Base-by-base conservation (phyloP, 2,113 vertebrate genomes). In the Benitochromis conjunctus region DNA sequence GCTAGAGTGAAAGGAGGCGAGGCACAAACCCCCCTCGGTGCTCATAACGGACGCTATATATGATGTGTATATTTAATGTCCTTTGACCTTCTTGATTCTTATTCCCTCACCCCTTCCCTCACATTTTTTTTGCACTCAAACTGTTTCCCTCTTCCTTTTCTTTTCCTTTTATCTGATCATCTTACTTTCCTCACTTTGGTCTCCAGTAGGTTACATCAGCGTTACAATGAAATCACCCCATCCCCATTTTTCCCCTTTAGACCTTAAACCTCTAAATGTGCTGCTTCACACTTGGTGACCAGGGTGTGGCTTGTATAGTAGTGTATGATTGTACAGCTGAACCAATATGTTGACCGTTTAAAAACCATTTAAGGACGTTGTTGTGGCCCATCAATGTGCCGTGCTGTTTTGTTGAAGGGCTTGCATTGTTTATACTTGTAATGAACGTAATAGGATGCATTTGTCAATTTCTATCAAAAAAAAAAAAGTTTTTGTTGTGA, bases 401-500 rank as follows among this genome's bases (percentile, higher is more conserved):
- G 60, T 91, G 86, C 85, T 88, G 19, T 85, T 94, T 92, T 62
- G 87, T 87, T 88, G 81, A 84, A 89, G 78, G 56, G 58, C 66
- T 89, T 92, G 69, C 48, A 79, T 91, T 86, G 48, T 91, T 78
- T 91, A 81, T 85, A 90, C 66, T 88, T 90, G 64, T 87, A 84
- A 43, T 13, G 3, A 86, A 88, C 77, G 55, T 83, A 91, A 79
- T 92, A 62, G 90, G 74, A 90, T 93, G 82, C 71, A 84, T 94
- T 87, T 90, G 88, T 91, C 82, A 88, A 90, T 89, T 80, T 88
- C 81, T 41, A 69, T 89, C 78, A 90, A 91, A 85, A 79, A 94
- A 82, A 90, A 91, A 85, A 79, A 94, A 82, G 29, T 86, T 92
- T 95, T 69, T 88, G 88, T 92, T 94, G 86, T 90, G 66, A 83